These are phyloP conservation scores for Vultur gryphus DNA, from an alignment of 2,797 vertebrate genomes.

Conservation along the genomic window DNA sequence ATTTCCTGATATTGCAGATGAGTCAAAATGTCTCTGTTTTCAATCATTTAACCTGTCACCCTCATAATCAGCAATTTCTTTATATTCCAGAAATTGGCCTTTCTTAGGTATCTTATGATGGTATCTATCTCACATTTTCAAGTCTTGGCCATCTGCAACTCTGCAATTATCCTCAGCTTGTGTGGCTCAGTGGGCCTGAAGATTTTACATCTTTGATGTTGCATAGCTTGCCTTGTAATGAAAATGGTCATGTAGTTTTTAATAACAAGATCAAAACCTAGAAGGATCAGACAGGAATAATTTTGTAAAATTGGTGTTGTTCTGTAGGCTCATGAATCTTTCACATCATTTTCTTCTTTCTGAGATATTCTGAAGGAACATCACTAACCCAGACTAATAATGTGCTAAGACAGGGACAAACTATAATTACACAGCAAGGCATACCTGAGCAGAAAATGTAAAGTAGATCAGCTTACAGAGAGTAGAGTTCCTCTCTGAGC, in stretches of 20 bases:
- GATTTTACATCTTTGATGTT: neutral
- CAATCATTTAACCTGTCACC: neutral
- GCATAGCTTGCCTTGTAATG: neutral
- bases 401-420: rapidly evolving
- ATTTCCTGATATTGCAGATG: neutral
- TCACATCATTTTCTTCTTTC: neutral
- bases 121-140: neutral
- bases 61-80: neutral
- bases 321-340: neutral
- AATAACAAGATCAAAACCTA: neutral
- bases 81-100: neutral
- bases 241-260: neutral
- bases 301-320: neutral
- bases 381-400: neutral
- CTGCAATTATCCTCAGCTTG: neutral
- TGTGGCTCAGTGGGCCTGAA: neutral
- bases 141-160: neutral
- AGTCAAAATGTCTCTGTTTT: neutral
- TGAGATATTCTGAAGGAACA: neutral
- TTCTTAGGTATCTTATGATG: neutral
- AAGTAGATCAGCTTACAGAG: neutral
- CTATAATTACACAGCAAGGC: neutral
- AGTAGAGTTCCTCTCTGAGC: neutral
- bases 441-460: neutral
- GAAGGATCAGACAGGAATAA: neutral